Conservation (phyloP, 2,797 vertebrate genomes). For the Sebastes oblongus region DNA sequence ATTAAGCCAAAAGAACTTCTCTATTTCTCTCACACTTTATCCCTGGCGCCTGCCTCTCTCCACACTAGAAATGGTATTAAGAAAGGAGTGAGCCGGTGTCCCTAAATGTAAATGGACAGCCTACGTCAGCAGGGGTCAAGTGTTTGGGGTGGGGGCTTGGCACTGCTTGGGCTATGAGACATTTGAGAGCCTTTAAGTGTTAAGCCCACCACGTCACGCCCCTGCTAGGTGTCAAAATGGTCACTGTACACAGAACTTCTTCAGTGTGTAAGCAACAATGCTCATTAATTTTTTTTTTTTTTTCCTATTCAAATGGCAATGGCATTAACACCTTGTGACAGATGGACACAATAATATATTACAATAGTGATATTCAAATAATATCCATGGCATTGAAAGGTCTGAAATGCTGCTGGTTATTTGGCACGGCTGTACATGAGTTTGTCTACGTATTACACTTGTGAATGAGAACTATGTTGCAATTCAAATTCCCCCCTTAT, state of each 20-base stretch:
- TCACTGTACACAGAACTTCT: slow-evolving; percentile 58
- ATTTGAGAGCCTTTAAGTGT: slow-evolving; percentile 83
- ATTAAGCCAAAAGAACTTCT: slow-evolving; percentile 3
- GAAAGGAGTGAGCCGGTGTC: slow-evolving; percentile 74
- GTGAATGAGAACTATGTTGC: slow-evolving; percentile 35
- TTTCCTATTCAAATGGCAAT: slow-evolving; percentile 15
- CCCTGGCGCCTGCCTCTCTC: slow-evolving; percentile 58
- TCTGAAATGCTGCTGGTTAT: slow-evolving; percentile 3
- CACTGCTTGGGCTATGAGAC: slow-evolving; percentile 72
- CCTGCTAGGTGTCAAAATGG: slow-evolving; percentile 76
- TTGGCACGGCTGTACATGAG: neutral
- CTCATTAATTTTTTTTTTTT: slow-evolving; percentile 10
- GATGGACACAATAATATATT: neutral
- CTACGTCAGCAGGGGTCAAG: slow-evolving; percentile 81
- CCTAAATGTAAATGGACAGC: slow-evolving; percentile 79
- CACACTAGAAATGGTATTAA: slow-evolving; percentile 67
- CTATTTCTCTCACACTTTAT: slow-evolving; percentile 43
- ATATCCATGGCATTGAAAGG: neutral
- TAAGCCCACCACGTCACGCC: slow-evolving; percentile 68
- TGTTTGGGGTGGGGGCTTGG: slow-evolving; percentile 77
- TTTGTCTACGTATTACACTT: neutral
- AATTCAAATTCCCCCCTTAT: slow-evolving; percentile 35
- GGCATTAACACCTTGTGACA: neutral
- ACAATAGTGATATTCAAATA: neutral
- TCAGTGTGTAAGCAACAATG: slow-evolving; percentile 26